Conservation (phyloP, 1,140 invertebrate genomes). For the Platyura marginata region DNA sequence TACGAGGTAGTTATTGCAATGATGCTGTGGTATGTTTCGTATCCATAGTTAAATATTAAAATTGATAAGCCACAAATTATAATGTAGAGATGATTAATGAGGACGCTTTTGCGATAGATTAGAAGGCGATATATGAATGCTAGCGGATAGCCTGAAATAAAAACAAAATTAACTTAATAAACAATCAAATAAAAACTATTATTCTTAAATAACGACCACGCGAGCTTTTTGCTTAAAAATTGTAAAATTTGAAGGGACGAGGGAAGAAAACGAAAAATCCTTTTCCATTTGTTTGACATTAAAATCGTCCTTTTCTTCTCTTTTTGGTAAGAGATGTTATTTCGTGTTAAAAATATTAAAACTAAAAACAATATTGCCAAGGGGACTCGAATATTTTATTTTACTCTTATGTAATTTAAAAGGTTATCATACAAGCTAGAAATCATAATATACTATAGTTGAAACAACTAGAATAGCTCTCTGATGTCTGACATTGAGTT, state of each 20-base stretch:
- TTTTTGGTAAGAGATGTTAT: too few relatives aligned
- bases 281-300: too few relatives aligned
- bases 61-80: constrained; percentile 43
- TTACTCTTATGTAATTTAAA: too few relatives aligned
- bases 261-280: too few relatives aligned
- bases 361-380: too few relatives aligned
- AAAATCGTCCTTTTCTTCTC: too few relatives aligned
- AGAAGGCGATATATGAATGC: constrained; percentile 44
- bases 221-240: neutral
- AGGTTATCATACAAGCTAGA: too few relatives aligned
- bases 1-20: constrained; percentile 50
- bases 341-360: too few relatives aligned
- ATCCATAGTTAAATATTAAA: constrained; percentile 69
- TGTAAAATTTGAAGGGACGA: neutral
- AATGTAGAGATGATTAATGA: constrained; percentile 58
- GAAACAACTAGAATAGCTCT: too few relatives aligned
- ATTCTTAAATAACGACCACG: neutral
- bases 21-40: constrained; percentile 49
- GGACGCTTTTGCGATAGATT: constrained; percentile 31
- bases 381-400: too few relatives aligned
- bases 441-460: too few relatives aligned
- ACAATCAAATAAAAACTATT: neutral
- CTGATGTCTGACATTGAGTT: too few relatives aligned
- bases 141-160: constrained; percentile 55
- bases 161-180: neutral